Conservation (phyloP, 1,140 invertebrate genomes). For the Whitmania pigra region DNA sequence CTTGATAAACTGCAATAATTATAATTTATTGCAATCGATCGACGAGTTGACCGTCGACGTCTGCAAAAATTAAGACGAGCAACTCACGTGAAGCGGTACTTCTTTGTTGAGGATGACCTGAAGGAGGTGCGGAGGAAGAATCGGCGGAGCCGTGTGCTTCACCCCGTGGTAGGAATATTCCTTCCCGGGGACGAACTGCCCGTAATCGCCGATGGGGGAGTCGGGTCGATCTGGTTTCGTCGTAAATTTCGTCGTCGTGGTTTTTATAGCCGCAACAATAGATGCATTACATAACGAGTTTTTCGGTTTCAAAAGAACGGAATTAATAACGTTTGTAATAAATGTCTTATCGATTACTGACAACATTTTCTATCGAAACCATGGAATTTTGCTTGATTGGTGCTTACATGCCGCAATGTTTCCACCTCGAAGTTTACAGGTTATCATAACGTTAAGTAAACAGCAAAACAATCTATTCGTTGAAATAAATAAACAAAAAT, state of each 20-base stretch:
- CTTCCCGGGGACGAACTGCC: slow-evolving; percentile 65
- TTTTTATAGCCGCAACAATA: too few relatives aligned
- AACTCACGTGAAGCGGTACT: slow-evolving; percentile 60
- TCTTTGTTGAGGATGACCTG: slow-evolving; percentile 98
- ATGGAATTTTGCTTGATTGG: too few relatives aligned
- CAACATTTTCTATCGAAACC: too few relatives aligned
- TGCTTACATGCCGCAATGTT: too few relatives aligned
- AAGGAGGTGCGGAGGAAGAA: slow-evolving; percentile 86
- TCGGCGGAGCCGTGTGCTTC: slow-evolving; percentile 55
- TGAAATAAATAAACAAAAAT: too few relatives aligned
- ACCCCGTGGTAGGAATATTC: slow-evolving; percentile 11
- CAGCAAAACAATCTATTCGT: too few relatives aligned
- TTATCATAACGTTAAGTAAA: too few relatives aligned
- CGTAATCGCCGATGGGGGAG: slow-evolving; percentile 57
- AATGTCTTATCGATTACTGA: too few relatives aligned
- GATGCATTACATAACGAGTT: not conserved
- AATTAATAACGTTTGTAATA: too few relatives aligned
- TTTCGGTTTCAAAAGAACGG: not conserved
- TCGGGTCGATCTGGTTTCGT: slow-evolving; percentile 21
- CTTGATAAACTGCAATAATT: not conserved
- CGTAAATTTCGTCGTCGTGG: too few relatives aligned
- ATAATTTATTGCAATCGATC: not conserved
- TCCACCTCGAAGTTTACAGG: too few relatives aligned
- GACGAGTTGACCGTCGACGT: not conserved
- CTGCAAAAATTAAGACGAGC: not conserved